Percentiles rank a stretch among this genome's conserved stretches.
Conservation (phyloP, 2,113 vertebrate genomes). For the Isichthys henryi region DNA sequence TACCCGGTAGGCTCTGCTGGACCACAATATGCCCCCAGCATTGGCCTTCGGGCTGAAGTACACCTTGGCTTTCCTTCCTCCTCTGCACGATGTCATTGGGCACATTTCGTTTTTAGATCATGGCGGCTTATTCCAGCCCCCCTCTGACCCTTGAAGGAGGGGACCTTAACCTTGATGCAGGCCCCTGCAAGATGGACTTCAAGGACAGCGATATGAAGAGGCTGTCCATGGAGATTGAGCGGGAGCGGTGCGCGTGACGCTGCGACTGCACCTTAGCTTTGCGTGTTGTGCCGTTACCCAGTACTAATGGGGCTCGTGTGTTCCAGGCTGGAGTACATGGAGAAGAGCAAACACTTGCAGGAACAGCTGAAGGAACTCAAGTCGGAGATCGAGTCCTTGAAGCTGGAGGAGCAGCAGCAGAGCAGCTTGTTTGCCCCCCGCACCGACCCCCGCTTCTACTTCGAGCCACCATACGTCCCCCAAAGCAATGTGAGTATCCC, state of each 20-base stretch:
- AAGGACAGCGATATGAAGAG: slow-evolving; percentile 85
- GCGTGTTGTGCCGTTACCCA: neutral
- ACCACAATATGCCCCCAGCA: neutral
- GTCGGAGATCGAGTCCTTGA: slow-evolving; percentile 78
- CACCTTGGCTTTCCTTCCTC: neutral
- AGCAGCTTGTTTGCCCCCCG: slow-evolving; percentile 39
- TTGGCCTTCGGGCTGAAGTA: neutral
- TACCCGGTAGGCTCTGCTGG: slow-evolving; percentile 58
- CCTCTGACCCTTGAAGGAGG: slow-evolving; percentile 52
- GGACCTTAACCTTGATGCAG: slow-evolving; percentile 59
- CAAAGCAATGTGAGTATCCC: slow-evolving; percentile 58
- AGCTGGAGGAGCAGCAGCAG: slow-evolving; percentile 79
- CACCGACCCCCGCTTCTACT: slow-evolving; percentile 59
- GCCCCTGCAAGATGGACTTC: slow-evolving; percentile 66
- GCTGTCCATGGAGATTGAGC: slow-evolving; percentile 85
- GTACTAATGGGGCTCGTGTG: neutral
- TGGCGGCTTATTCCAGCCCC: slow-evolving; percentile 61
- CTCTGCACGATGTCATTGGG: neutral
- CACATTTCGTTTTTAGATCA: slow-evolving; percentile 45
- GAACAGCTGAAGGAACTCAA: slow-evolving; percentile 84
- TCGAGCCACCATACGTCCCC: slow-evolving; percentile 60
- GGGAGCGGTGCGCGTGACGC: slow-evolving; percentile 66
- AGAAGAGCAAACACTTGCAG: slow-evolving; percentile 84
- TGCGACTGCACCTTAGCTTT: neutral
- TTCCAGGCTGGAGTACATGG: slow-evolving; percentile 78